Conservation (phyloP, 2,113 vertebrate genomes). For the Macheiramphus alcinus region DNA sequence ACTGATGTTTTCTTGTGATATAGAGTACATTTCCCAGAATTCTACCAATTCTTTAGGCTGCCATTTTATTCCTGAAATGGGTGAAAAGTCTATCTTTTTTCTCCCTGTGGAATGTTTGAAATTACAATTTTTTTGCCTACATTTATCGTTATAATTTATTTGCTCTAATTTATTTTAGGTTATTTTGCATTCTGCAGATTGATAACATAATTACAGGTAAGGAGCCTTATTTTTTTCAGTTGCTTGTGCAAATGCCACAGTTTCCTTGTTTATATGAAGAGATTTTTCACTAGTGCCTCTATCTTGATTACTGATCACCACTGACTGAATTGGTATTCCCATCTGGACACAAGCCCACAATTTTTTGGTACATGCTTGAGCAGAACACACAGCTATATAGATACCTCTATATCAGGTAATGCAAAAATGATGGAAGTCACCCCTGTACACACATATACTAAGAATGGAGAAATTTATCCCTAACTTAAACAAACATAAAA, state of each 20-base stretch:
- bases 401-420: not conserved
- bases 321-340: not conserved
- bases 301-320: not conserved
- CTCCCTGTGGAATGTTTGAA: not conserved
- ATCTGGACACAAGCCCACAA: not conserved
- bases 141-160: not conserved
- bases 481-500: not conserved
- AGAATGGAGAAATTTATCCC: not conserved
- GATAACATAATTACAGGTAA: not conserved
- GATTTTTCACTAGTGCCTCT: not conserved
- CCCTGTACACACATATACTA: not conserved
- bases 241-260: not conserved
- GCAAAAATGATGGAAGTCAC: not conserved
- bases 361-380: not conserved
- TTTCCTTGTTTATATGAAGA: not conserved
- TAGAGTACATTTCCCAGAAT: not conserved
- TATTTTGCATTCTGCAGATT: not conserved
- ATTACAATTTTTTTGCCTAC: not conserved
- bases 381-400: not conserved
- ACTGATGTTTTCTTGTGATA: not conserved
- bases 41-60: not conserved
- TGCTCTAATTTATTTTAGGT: not conserved
- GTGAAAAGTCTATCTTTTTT: not conserved
- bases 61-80: not conserved
- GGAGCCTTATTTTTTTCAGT: not conserved